Evolutionary conservation across 2,797 vertebrate species (phyloP).

Genomic region (Anabas testudineus): DNA sequence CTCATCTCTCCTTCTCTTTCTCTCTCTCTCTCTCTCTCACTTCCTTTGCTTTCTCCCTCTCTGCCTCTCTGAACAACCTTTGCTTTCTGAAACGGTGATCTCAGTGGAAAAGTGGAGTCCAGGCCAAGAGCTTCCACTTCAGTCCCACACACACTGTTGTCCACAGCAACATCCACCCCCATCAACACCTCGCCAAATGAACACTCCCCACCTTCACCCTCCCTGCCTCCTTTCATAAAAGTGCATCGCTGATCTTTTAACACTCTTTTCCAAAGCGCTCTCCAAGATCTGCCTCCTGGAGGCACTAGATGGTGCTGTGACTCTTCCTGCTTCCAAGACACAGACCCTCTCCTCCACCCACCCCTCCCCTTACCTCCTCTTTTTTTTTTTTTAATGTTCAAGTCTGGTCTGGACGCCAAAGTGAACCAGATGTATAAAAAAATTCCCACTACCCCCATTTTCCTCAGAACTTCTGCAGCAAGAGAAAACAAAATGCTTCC

Average conservation of each 20-base stretch:
- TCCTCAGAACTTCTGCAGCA: slow-evolving; percentile 37
- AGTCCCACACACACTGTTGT: slow-evolving; percentile 19
- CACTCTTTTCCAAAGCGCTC: slow-evolving; percentile 44
- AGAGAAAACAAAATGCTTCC: slow-evolving; percentile 46
- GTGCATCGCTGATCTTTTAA: background rate
- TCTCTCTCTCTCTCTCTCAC: slow-evolving; percentile 17
- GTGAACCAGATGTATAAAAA: slow-evolving; percentile 70
- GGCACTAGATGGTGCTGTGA: slow-evolving; percentile 76
- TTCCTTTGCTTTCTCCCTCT: slow-evolving; percentile 6
- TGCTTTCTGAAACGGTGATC: slow-evolving; percentile 63
- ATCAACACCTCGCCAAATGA: slow-evolving; percentile 60
- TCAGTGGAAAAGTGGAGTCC: slow-evolving; percentile 82
- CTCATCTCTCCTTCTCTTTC: slow-evolving; percentile 2
- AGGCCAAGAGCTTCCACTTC: slow-evolving; percentile 58
- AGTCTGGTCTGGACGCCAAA: slow-evolving; percentile 58
- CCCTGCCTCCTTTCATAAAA: slow-evolving; percentile 18
- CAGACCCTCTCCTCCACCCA: background rate
- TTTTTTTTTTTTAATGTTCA: slow-evolving; percentile 73
- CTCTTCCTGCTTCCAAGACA: slow-evolving; percentile 36
- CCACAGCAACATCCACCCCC: slow-evolving; percentile 62
- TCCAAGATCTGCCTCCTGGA: slow-evolving; percentile 31
- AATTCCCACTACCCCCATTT: slow-evolving; percentile 35
- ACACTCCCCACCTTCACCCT: slow-evolving; percentile 25
- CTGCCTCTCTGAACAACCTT: slow-evolving; percentile 16
- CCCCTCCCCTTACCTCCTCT: background rate